Evolutionary conservation across 2,797 vertebrate genomes (phyloP).

Genomic region (Onychomys torridus): DNA sequence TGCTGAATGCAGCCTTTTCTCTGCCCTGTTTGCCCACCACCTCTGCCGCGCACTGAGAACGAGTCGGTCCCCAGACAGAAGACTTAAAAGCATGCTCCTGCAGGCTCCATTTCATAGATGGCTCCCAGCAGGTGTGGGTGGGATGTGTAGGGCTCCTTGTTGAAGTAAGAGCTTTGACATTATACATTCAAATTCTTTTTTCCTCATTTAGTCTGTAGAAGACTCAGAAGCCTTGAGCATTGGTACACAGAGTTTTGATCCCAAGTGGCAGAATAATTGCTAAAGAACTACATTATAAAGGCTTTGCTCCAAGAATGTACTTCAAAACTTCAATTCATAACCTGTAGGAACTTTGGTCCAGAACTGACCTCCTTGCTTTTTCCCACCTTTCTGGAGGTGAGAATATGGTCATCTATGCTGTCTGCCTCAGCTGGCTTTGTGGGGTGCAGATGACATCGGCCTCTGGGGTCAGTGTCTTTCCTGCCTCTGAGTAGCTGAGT

Average conservation of each 20-base stretch:
- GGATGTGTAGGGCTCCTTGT: not conserved
- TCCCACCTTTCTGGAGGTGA: not conserved
- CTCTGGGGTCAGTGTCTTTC: not conserved
- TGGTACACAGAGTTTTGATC: not conserved
- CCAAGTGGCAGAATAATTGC: not conserved
- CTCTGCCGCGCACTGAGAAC: not conserved
- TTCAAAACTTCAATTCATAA: conserved; percentile 19
- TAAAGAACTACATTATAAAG: not conserved
- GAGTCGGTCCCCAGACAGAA: not conserved
- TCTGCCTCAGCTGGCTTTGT: not conserved
- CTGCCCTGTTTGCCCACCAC: not conserved
- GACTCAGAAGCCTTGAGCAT: not conserved
- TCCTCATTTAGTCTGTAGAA: not conserved
- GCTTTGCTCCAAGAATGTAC: not conserved
- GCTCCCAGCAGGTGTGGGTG: not conserved
- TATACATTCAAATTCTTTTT: not conserved
- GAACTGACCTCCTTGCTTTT: not conserved
- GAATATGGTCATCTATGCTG: not conserved
- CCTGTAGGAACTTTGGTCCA: not conserved
- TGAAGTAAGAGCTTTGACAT: not conserved
- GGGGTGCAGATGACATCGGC: not conserved
- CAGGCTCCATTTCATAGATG: not conserved
- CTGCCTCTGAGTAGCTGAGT: not conserved
- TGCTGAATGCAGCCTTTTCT: not conserved
- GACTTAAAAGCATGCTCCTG: not conserved